Evolutionary conservation across 2,888 invertebrate species (phyloP).

Genomic region (Cremastobaeus sp.): DNA sequence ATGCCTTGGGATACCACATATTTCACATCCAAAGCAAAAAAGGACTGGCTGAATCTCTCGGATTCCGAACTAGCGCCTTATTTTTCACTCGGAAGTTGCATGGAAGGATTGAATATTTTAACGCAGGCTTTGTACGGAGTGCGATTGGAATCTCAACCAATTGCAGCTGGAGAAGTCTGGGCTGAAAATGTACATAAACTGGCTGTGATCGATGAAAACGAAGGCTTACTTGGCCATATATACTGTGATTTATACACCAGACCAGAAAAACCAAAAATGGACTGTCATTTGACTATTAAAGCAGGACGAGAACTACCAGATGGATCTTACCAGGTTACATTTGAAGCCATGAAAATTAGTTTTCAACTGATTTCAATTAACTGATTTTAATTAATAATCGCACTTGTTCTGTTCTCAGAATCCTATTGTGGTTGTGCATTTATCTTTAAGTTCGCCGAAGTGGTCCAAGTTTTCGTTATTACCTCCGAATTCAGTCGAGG

Average conservation of each 20-base stretch:
- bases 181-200: constrained; percentile 93
- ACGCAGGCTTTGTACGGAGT: constrained; percentile 91
- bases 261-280: constrained; percentile 95
- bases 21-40: constrained; percentile 87
- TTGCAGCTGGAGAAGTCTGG: constrained; percentile 88
- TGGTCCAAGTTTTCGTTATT: constrained; percentile 89
- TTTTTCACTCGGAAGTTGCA: constrained; percentile 95
- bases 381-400: neutral
- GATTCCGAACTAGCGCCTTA: constrained; percentile 88
- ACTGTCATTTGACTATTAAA: constrained; percentile 99
- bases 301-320: constrained; percentile 90
- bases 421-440: constrained; percentile 95
- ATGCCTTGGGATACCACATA: constrained; percentile 93
- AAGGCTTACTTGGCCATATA: constrained; percentile 93
- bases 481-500: constrained; percentile 92
- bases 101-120: constrained; percentile 97
- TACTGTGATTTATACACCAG: constrained; percentile 98
- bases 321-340: constrained; percentile 87
- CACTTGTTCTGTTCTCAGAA: constrained; percentile 79
- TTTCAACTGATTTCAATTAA: neutral
- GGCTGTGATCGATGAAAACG: constrained; percentile 89
- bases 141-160: constrained; percentile 85
- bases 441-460: constrained; percentile 89
- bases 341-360: constrained; percentile 11
- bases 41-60: constrained; percentile 84